These are phyloP conservation scores for Mungos mungo DNA, from an alignment of 2,113 vertebrate genomes.

Conservation along the genomic window DNA sequence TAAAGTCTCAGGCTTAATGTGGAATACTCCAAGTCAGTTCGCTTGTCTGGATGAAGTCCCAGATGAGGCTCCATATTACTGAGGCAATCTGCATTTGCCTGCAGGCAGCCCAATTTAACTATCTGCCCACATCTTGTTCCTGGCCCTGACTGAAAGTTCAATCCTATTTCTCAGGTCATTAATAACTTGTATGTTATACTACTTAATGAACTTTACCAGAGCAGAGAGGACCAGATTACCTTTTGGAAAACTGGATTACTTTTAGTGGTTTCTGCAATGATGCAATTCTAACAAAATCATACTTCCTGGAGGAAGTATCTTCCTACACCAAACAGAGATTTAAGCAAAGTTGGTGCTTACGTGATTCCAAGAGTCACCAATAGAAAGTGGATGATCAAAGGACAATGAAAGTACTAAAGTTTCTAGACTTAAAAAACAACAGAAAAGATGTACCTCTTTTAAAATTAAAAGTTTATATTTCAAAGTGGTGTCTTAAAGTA, in stretches of 20 bases:
- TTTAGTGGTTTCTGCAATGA: constrained; percentile 4
- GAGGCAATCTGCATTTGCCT: neutral
- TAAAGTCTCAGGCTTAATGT: neutral
- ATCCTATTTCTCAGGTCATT: neutral
- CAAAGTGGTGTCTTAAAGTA: neutral
- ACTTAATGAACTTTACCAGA: neutral
- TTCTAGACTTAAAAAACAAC: neutral
- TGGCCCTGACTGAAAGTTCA: neutral
- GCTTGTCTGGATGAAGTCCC: neutral
- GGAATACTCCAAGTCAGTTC: neutral
- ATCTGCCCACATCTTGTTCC: neutral
- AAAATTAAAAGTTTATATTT: neutral
- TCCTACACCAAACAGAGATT: neutral
- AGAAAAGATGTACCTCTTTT: neutral
- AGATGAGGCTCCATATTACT: neutral
- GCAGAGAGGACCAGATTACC: neutral
- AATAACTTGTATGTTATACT: neutral
- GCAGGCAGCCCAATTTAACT: neutral
- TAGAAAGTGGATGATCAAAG: neutral
- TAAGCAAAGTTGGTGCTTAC: neutral
- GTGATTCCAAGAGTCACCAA: neutral
- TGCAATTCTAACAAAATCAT: neutral
- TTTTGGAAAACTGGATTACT: neutral
- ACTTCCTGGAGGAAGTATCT: neutral
- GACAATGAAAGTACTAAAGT: neutral